These are phyloP conservation scores for Liolophura sinensis DNA, from an alignment of 1,140 invertebrate genomes.

Conservation along the genomic window DNA sequence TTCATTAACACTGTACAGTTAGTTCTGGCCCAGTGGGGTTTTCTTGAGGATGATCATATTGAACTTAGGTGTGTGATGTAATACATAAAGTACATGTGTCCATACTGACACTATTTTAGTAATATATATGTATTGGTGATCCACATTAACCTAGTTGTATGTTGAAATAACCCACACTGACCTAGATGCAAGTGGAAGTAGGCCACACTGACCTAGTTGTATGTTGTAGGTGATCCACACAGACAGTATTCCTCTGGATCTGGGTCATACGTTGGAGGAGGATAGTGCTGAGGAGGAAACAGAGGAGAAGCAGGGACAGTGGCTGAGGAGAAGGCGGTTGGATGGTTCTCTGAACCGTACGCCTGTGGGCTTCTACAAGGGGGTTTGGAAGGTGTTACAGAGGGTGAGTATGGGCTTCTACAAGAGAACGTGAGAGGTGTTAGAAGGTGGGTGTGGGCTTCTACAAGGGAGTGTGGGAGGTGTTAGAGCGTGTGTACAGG, in stretches of 20 bases:
- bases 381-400: slow-evolving; percentile 90
- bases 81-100: no score
- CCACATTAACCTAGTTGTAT: neutral
- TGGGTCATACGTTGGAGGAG: slow-evolving; percentile 12
- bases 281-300: slow-evolving; percentile 71
- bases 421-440: no score
- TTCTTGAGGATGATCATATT: no score
- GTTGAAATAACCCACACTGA: neutral
- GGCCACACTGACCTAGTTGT: neutral
- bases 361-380: slow-evolving; percentile 92
- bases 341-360: slow-evolving; percentile 98
- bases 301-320: slow-evolving; percentile 90
- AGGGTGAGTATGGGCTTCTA: slow-evolving; percentile 43
- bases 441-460: no score
- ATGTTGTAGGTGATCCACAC: neutral
- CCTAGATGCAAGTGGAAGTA: neutral
- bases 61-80: no score
- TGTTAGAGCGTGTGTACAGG: no score
- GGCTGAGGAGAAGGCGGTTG: slow-evolving; percentile 87
- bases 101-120: no score
- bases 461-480: no score
- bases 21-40: no score
- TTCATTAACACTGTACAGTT: no score
- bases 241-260: neutral
- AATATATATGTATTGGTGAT: no score